Evolutionary conservation across 2,888 invertebrate species (phyloP).

Genomic region (Mechanitis messenoides): DNA sequence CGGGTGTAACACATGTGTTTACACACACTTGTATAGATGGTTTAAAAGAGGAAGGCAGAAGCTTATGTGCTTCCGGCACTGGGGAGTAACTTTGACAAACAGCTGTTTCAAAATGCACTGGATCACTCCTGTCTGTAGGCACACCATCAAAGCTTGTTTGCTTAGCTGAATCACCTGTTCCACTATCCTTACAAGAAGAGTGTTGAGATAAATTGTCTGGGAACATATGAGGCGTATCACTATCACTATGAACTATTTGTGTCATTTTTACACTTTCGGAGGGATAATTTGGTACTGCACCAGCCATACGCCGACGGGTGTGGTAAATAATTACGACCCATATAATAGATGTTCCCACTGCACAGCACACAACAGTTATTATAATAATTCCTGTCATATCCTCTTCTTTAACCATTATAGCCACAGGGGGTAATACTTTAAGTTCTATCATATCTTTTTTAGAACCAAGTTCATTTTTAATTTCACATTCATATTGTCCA

Average conservation of each 20-base stretch:
- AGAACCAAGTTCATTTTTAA: slow-evolving; percentile 89
- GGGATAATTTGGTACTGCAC: slow-evolving; percentile 66
- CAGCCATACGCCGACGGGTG: slow-evolving; percentile 81
- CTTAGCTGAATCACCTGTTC: slow-evolving; percentile 87
- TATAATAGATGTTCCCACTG: slow-evolving; percentile 91
- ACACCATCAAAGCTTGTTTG: slow-evolving; percentile 81
- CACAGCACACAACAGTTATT: slow-evolving; percentile 92
- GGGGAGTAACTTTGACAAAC: slow-evolving; percentile 68
- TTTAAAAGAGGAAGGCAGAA: slow-evolving; percentile 71
- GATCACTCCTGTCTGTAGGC: slow-evolving; percentile 65
- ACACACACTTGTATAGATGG: slow-evolving; percentile 75
- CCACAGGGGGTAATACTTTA: slow-evolving; percentile 79
- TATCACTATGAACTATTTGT: slow-evolving; percentile 71
- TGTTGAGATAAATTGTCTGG: slow-evolving; percentile 84
- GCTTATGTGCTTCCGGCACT: slow-evolving; percentile 70
- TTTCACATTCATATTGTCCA: slow-evolving; percentile 92
- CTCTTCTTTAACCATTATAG: slow-evolving; percentile 79
- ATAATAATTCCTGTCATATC: slow-evolving; percentile 91
- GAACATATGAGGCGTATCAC: slow-evolving; percentile 69
- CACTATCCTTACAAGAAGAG: slow-evolving; percentile 87
- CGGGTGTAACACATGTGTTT: slow-evolving; percentile 71
- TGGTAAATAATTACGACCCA: slow-evolving; percentile 95
- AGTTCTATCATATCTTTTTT: slow-evolving; percentile 84
- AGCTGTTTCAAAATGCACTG: slow-evolving; percentile 66
- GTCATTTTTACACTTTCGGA: slow-evolving; percentile 70